Evolutionary conservation across 2,797 vertebrate species (phyloP).

Genomic region (Paramormyrops hopkinsi): DNA sequence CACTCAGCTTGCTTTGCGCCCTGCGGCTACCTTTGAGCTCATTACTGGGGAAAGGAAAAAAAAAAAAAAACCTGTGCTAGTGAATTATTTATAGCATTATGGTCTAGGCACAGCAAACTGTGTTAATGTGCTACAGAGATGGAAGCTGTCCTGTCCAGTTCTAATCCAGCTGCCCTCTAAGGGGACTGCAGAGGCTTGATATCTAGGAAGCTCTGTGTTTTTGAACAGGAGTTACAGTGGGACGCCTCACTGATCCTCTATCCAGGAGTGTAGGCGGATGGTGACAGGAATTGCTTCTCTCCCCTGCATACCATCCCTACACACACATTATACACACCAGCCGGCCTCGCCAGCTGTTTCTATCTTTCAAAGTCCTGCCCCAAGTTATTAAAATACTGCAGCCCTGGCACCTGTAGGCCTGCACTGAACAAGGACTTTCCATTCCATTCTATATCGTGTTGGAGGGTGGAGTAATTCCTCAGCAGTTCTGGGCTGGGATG

Average conservation of each 20-base stretch:
- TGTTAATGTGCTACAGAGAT: constrained; percentile 31
- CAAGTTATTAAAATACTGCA: background rate
- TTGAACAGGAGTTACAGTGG: background rate
- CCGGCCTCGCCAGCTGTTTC: background rate
- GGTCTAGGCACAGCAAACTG: constrained; percentile 51
- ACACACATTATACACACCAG: background rate
- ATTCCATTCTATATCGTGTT: background rate
- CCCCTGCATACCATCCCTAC: constrained; percentile 26
- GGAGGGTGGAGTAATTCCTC: background rate
- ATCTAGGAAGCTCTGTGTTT: background rate
- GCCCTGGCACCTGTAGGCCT: background rate
- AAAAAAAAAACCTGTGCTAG: constrained; percentile 15
- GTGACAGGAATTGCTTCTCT: background rate
- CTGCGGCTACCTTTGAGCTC: constrained; percentile 3
- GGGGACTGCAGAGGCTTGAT: background rate
- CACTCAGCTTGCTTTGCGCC: background rate
- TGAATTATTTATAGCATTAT: constrained; percentile 55
- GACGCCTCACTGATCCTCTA: constrained; percentile 17
- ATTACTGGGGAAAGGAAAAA: background rate
- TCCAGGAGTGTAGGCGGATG: constrained; percentile 48
- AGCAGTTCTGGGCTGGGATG: background rate
- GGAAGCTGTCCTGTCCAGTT: background rate
- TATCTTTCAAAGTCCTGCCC: background rate
- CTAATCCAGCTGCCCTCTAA: background rate
- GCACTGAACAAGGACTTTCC: background rate